Evolutionary conservation across 2,113 vertebrate genomes (phyloP), one percentile per base, ranked within the genome.

Genomic region (Rhabdomys dilectus): DNA sequence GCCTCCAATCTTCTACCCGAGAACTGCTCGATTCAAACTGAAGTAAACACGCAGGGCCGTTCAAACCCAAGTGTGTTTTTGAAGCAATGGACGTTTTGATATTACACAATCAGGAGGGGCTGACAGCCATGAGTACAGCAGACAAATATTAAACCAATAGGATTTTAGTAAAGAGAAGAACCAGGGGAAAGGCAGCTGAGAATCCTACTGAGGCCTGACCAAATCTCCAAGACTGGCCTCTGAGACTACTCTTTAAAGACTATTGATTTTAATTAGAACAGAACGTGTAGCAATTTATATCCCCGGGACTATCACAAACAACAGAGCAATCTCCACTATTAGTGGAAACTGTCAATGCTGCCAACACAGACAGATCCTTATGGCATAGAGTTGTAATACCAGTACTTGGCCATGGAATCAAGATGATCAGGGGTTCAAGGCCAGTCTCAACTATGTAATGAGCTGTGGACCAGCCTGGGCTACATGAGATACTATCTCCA

Each of bases 181-280:
- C 62, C 42, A 68, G 62, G 84, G 19, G 7, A 68, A 51, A 87
- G 31, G 17, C 84, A 36, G 84, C 84, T 66, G 42, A 48, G 84
- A 66, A 34, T 34, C 29, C 60, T 86, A 21, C 60, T 22, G 39
- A 48, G 82, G 82, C 82, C 82, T 66, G 39, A 48, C 62, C 39
- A 36, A 48, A 66, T 60, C 84, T 86, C 60, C 42, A 45, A 86
- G 60, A 86, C 22, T 34, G 84, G 60, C 84, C 62, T 66, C 84
- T 10, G 39, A 86, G 84, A 48, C 84, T 86, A 36, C 42, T 66
- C 42, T 86, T 86, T 66, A 86, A 86, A 86, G 29, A 66, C 62
- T 86, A 86, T 86, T 86, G 84, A 86, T 86, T 86, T 86, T 66
- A 86, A 86, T 86, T 66, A 86, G 60, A 66, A 66, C 60, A 66